phyloP scores from a whole-genome alignment of 2,113 vertebrate species.

The Vombatus ursinus region DNA sequence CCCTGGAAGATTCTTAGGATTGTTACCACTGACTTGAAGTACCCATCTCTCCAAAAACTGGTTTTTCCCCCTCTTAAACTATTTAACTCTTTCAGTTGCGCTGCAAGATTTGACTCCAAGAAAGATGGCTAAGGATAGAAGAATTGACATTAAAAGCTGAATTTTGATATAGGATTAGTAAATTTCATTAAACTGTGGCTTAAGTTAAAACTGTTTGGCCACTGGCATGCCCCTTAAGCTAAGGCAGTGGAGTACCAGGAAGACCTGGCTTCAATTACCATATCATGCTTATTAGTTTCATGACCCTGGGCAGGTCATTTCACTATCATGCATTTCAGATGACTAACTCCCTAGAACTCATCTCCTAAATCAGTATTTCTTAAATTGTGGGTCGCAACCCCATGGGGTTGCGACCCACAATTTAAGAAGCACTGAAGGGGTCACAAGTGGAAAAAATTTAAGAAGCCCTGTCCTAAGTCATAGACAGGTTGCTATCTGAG shows the following conservation, averaged over 20 bases:
- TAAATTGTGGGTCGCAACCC: too few relatives aligned
- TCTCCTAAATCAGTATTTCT: not conserved
- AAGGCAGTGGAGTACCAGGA: not conserved
- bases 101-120: not conserved
- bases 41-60: not conserved
- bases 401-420: too few relatives aligned
- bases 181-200: not conserved
- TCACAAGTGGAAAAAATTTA: too few relatives aligned
- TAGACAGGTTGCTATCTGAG: not conserved
- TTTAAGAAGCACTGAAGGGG: too few relatives aligned
- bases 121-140: not conserved
- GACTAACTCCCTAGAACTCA: not conserved
- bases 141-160: not conserved
- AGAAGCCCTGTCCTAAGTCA: not conserved
- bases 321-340: not conserved
- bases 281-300: not conserved
- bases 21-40: constrained; percentile 47
- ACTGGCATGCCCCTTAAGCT: not conserved
- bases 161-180: not conserved
- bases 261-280: not conserved
- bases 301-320: not conserved
- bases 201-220: not conserved
- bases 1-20: not conserved
- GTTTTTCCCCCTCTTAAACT: constrained; percentile 1
- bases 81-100: not conserved